phyloP scores from a whole-genome alignment of 2,797 vertebrate species.

The Dallia pectoralis region DNA sequence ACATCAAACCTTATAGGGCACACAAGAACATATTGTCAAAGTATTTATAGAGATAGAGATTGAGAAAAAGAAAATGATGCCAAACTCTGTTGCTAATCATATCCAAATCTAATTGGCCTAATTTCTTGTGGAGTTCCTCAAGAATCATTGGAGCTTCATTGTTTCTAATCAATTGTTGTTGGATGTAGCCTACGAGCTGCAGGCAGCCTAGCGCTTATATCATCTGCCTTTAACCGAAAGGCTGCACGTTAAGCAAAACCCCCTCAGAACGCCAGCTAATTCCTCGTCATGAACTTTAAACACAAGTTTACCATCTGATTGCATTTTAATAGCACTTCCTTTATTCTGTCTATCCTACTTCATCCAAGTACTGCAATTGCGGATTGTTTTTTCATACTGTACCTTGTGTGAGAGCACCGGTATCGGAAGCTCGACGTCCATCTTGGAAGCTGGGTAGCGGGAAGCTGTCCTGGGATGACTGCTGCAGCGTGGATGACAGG shows the following conservation, averaged over 20 bases:
- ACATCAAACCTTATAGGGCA: no score
- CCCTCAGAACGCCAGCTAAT: no score
- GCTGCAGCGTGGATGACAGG: constrained; percentile 37
- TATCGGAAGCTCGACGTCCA: constrained; percentile 81
- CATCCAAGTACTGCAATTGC: neutral
- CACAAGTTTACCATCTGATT: no score
- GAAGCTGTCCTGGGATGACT: constrained; percentile 33
- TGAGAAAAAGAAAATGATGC: no score
- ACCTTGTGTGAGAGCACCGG: constrained; percentile 30
- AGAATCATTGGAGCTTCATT: neutral
- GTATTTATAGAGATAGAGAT: no score
- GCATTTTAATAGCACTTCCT: no score
- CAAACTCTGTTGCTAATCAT: constrained; percentile 15
- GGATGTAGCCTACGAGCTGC: no score
- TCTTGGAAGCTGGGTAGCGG: constrained; percentile 76
- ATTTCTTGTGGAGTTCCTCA: neutral
- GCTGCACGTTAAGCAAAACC: no score
- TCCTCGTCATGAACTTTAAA: neutral
- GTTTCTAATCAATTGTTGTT: neutral
- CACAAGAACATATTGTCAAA: no score
- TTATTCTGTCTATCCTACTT: neutral
- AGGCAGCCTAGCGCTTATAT: no score
- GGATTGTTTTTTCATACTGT: neutral
- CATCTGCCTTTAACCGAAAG: no score
- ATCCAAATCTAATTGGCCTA: constrained; percentile 59